Conservation (phyloP, 2,888 invertebrate genomes). For the Lycocerus yunnanus region DNA sequence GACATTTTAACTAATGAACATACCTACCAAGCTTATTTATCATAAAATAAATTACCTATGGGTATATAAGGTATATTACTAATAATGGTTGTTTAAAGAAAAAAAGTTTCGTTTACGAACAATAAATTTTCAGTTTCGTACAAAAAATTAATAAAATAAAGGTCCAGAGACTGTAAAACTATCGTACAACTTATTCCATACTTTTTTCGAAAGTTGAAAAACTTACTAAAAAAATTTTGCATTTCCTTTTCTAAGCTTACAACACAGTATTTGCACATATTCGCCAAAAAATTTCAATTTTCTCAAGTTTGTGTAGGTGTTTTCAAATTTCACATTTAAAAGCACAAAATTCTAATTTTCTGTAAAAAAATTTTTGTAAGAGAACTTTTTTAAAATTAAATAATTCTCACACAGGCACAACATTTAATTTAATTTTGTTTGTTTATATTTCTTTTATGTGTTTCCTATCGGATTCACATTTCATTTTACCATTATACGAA, state of each 20-base stretch:
- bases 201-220: not conserved
- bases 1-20: not conserved
- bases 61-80: no score
- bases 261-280: not conserved
- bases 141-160: not conserved
- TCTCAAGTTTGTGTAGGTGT: not conserved
- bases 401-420: not conserved
- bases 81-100: not conserved
- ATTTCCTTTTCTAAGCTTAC: not conserved
- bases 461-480: not conserved
- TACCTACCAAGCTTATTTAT: not conserved
- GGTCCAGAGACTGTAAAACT: not conserved
- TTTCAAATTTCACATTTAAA: not conserved
- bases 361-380: no score
- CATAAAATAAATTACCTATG: not conserved
- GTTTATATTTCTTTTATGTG: not conserved
- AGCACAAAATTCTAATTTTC: not conserved
- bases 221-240: not conserved
- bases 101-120: not conserved
- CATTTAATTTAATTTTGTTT: not conserved
- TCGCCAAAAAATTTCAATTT: not conserved
- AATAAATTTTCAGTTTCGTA: not conserved
- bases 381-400: not conserved
- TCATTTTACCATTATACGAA: not conserved
- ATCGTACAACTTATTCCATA: not conserved